Evolutionary conservation across 2,797 vertebrate genomes (phyloP), one percentile per base, ranked within the genome.

Genomic region (Sebastes flavidus): DNA sequence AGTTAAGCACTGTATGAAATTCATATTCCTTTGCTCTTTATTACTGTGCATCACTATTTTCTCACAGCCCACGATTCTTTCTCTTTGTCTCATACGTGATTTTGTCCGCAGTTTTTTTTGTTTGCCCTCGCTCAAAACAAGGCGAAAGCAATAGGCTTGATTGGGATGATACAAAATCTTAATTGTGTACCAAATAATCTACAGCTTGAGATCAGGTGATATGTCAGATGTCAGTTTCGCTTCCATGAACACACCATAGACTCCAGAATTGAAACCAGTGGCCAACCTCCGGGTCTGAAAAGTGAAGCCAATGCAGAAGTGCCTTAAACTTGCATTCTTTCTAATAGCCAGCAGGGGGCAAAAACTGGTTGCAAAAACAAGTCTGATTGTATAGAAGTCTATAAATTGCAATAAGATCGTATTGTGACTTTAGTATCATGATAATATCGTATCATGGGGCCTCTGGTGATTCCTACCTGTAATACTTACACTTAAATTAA

Each of bases 1-100:
- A 62, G 58, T 79, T 80, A 63, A 87, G 78, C 42, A 14, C 73
- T 60, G 72, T 62, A 78, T 88, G 74, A 82, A 86, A 87, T 84
- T 74, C 13, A 72, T 65, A 55, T 42, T 68, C 52, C 63, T 38
- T 29, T 24, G 54, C 77, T 77, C 71, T 54, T 42, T 75, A 65
- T 82, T 65, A 67, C 65, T 59, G 20, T 61, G 55, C 76, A 75
- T 80, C 72, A 18, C 25, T 67, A 27, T 82, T 69, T 73, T 67
- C 25, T 63, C 3, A 20, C 13, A 18, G 65, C 25, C 20, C 29
- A 16, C 25, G 14, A 2, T 59, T 60, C 60, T 71, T 13, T 36
- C 65, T 30, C 8, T 14, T 6, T 29, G 13, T n/a, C 24, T 65
- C 30, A 14, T 36, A 4, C 4, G 6, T 46, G 32, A 55, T 18